phyloP scores from a whole-genome alignment of 2,797 vertebrate species.

The Scolopax rusticola region DNA sequence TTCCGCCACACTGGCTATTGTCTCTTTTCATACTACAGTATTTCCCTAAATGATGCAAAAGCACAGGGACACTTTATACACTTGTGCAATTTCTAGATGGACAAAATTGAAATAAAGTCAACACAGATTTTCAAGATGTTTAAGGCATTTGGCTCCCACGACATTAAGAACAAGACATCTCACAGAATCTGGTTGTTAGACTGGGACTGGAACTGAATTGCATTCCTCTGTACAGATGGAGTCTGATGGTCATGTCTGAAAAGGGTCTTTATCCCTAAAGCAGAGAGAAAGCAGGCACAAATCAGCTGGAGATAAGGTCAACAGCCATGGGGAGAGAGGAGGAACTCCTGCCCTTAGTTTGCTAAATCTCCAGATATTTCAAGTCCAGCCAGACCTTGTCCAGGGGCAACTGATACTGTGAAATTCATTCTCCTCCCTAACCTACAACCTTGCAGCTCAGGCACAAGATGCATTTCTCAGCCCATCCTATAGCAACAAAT shows the following conservation, averaged over 20 bases:
- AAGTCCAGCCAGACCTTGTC: background rate
- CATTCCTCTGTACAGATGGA: slow-evolving; percentile 24
- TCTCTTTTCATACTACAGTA: background rate
- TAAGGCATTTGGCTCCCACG: background rate
- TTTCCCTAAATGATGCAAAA: background rate
- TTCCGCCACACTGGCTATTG: background rate
- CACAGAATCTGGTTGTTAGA: background rate
- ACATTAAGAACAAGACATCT: background rate
- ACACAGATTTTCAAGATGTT: background rate
- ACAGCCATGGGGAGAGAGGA: background rate
- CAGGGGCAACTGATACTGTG: background rate
- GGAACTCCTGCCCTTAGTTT: background rate
- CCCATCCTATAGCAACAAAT: background rate
- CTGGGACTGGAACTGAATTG: background rate
- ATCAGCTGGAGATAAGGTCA: slow-evolving; percentile 20
- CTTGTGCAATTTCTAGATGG: background rate
- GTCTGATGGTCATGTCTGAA: background rate
- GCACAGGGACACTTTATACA: background rate
- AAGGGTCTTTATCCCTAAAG: background rate
- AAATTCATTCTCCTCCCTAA: background rate
- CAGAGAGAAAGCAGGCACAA: background rate
- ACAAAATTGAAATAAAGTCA: background rate
- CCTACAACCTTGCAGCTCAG: background rate
- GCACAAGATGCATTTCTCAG: background rate
- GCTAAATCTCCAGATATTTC: background rate